Percentiles rank a stretch among this genome's conserved stretches.
phyloP scores from a whole-genome alignment of 1,140 invertebrate species.

The Popillia japonica region DNA sequence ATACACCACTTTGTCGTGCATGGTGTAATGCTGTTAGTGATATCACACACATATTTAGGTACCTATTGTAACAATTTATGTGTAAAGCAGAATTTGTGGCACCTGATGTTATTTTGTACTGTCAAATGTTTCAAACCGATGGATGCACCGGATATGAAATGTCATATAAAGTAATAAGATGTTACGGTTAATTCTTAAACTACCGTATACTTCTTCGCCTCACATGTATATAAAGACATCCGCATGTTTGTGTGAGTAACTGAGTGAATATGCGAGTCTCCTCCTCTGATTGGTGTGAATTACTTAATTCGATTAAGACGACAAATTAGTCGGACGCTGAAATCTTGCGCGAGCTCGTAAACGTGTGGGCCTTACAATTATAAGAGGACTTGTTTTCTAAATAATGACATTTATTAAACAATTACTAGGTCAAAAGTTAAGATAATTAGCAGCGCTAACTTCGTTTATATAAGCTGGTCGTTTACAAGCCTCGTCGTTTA shows the following conservation, averaged over 20 bases:
- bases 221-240: background rate
- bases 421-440: slow-evolving; percentile 29
- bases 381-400: slow-evolving; percentile 32
- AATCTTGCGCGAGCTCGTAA: slow-evolving; percentile 23
- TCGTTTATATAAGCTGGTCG: background rate
- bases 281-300: slow-evolving; percentile 35
- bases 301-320: slow-evolving; percentile 37
- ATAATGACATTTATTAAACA: slow-evolving; percentile 32
- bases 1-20: too few species aligned
- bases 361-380: slow-evolving; percentile 30
- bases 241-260: slow-evolving; percentile 1
- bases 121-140: too few species aligned
- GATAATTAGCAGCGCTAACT: background rate
- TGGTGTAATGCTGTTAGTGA: too few species aligned
- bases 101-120: too few species aligned
- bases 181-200: background rate
- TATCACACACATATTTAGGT: too few species aligned
- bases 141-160: too few species aligned
- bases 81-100: too few species aligned
- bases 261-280: slow-evolving; percentile 23
- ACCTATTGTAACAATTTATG: too few species aligned
- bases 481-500: background rate
- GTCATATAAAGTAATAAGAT: too few species aligned
- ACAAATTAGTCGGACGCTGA: slow-evolving; percentile 30
- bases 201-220: background rate